These are phyloP conservation scores for Mesitornis unicolor DNA, from an alignment of 2,113 vertebrate species.

Conservation along the genomic window DNA sequence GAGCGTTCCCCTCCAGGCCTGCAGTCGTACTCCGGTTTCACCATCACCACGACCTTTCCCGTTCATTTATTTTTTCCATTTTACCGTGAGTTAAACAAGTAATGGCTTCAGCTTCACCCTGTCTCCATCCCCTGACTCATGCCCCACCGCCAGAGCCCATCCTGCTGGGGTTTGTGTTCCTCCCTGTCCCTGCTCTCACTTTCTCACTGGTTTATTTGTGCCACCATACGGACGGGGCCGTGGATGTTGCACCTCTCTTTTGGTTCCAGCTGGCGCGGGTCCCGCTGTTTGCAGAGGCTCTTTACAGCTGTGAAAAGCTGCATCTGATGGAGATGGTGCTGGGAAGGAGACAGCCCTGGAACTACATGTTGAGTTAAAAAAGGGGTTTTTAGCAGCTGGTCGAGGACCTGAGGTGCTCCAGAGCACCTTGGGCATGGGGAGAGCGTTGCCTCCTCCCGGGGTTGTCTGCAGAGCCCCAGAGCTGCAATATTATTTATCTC, in stretches of 20 bases:
- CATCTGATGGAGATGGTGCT: accelerated
- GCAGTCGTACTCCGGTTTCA: background rate
- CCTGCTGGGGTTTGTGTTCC: background rate
- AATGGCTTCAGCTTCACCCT: background rate
- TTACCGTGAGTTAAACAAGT: background rate
- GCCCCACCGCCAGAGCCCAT: accelerated
- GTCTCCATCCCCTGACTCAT: background rate
- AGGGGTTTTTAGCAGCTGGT: background rate
- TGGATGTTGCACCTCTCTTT: background rate
- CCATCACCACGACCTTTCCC: background rate
- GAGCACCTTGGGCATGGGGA: background rate
- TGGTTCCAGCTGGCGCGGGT: background rate
- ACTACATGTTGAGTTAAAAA: background rate
- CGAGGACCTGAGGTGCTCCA: background rate
- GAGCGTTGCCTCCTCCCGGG: background rate
- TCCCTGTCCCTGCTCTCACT: accelerated
- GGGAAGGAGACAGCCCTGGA: too few species aligned
- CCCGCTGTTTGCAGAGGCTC: background rate
- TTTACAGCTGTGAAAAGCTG: background rate
- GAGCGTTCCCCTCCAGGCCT: background rate
- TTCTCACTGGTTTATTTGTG: accelerated
- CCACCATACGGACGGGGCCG: accelerated
- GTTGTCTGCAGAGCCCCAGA: background rate
- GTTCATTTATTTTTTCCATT: background rate
- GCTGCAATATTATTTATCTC: conserved; percentile 9